Percentiles rank a stretch among this genome's conserved stretches.
Evolutionary conservation across 2,888 invertebrate species (phyloP).

Genomic region (Acanthosepion pharaonis): DNA sequence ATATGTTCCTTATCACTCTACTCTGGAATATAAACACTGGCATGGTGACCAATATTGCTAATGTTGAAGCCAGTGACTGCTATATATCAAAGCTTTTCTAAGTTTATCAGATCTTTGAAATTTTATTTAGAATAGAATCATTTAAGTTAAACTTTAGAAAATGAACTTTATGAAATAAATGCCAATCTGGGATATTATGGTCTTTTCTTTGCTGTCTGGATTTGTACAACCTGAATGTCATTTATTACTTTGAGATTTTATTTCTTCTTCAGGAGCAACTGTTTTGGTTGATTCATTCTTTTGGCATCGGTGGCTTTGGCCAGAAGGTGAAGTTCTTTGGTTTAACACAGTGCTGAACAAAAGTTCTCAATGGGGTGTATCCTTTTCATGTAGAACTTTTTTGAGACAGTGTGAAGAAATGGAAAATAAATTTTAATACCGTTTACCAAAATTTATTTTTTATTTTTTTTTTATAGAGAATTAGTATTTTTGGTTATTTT

Average conservation of each 20-base stretch:
- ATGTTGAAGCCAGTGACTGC: no score
- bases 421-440: no score
- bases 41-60: no score
- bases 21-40: no score
- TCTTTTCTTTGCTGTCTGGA: no score
- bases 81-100: no score
- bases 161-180: slow-evolving; percentile 6
- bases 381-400: slow-evolving; percentile 78
- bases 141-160: neutral
- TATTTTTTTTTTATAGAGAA: no score
- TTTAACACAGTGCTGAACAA: slow-evolving; percentile 95
- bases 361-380: slow-evolving; percentile 97
- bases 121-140: neutral
- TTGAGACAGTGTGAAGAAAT: neutral
- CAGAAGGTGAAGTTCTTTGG: slow-evolving; percentile 97
- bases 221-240: no score
- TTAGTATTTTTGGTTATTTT: no score
- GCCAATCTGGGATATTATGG: no score
- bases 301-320: slow-evolving; percentile 93
- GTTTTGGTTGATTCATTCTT: slow-evolving; percentile 91
- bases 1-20: no score
- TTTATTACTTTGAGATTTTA: slow-evolving; percentile 70
- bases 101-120: neutral
- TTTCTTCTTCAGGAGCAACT: slow-evolving; percentile 80
- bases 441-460: no score